phyloP scores from a whole-genome alignment of 2,113 vertebrate species.

The Phyllopteryx taeniolatus region DNA sequence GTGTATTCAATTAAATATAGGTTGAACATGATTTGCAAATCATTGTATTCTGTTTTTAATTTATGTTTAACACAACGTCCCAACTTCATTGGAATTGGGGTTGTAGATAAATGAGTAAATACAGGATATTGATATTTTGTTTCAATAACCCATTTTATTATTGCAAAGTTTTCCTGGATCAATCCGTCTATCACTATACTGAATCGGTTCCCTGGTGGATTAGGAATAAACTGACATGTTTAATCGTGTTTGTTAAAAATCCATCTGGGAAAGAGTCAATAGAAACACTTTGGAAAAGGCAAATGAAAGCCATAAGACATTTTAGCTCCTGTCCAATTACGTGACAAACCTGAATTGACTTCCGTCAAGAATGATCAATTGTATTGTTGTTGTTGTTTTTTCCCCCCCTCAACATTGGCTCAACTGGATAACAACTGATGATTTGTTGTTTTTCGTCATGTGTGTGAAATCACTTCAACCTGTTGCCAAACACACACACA shows the following conservation, averaged over 20 bases:
- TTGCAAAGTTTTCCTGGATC: neutral
- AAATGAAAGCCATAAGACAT: neutral
- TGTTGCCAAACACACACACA: conserved; percentile 11
- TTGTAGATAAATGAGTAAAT: too few species aligned
- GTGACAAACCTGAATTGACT: neutral
- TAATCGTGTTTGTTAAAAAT: neutral
- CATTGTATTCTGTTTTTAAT: too few species aligned
- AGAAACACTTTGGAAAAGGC: neutral
- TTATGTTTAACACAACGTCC: too few species aligned
- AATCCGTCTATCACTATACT: neutral
- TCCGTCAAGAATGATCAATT: neutral
- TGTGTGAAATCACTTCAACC: conserved; percentile 23
- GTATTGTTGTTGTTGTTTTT: neutral
- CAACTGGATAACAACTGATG: conserved; percentile 14
- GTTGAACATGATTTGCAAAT: too few species aligned
- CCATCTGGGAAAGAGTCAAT: neutral
- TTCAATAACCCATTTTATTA: too few species aligned
- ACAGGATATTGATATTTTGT: too few species aligned
- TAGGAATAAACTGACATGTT: neutral
- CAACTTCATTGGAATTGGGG: too few species aligned
- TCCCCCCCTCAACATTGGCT: neutral
- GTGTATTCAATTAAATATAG: too few species aligned
- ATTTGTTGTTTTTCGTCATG: conserved; percentile 13
- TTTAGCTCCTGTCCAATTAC: neutral
- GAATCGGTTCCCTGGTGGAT: neutral